Evolutionary conservation across 35 echinoderm and acorn worm genomes (phyloP).

Genomic region (Lytechinus pictus): DNA sequence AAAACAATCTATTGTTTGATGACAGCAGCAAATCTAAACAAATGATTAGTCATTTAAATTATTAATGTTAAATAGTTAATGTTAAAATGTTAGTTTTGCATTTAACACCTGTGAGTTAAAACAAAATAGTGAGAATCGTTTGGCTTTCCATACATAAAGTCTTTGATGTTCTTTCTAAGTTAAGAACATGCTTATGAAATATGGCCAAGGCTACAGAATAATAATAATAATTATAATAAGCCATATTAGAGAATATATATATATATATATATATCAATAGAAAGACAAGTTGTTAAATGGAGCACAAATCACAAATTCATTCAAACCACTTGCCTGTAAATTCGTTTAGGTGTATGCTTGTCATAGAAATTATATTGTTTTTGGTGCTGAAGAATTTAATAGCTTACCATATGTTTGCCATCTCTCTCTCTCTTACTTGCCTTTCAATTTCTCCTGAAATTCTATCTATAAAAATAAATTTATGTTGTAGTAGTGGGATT

Average conservation of each 20-base stretch:
- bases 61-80: too few relatives aligned
- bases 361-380: not conserved
- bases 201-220: too few relatives aligned
- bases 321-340: not conserved
- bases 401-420: not conserved
- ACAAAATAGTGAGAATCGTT: too few relatives aligned
- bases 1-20: too few relatives aligned
- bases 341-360: not conserved
- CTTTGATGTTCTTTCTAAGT: too few relatives aligned
- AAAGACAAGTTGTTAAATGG: not conserved
- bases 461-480: not conserved
- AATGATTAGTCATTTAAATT: too few relatives aligned
- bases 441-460: not conserved
- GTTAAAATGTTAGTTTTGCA: too few relatives aligned
- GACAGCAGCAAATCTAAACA: too few relatives aligned
- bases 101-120: too few relatives aligned
- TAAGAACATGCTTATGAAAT: too few relatives aligned
- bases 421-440: not conserved
- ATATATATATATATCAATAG: not conserved
- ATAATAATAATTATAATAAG: not conserved
- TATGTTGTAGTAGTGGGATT: too few relatives aligned
- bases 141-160: too few relatives aligned
- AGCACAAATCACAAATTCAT: not conserved
- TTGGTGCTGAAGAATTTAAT: not conserved
- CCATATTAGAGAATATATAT: not conserved